phyloP scores from a whole-genome alignment of 2,113 vertebrate species.

The Aldabrachelys gigantea region DNA sequence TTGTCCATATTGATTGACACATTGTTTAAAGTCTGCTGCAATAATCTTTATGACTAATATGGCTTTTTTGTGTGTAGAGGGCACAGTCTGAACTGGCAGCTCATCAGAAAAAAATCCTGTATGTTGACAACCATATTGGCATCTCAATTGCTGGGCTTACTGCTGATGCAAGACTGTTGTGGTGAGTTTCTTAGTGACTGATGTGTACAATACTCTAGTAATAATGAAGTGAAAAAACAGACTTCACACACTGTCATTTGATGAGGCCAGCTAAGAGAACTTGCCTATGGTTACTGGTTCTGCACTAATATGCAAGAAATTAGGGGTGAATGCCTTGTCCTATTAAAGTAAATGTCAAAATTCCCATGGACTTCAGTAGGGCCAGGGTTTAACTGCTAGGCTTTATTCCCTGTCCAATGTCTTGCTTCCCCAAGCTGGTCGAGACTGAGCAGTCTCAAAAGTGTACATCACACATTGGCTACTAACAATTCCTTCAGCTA shows the following conservation, averaged over 20 bases:
- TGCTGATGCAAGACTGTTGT: constrained; percentile 94
- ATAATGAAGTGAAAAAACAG: constrained; percentile 35
- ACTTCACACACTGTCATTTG: constrained; percentile 1
- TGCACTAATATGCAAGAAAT: constrained; percentile 27
- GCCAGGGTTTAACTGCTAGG: constrained; percentile 35
- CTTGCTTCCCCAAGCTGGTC: not conserved
- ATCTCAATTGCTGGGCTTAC: constrained; percentile 98
- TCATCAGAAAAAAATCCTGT: constrained; percentile 98
- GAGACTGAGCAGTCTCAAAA: not conserved
- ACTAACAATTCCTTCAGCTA: not conserved
- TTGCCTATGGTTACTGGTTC: constrained; percentile 10
- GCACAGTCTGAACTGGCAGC: constrained; percentile 98
- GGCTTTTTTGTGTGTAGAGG: constrained; percentile 81
- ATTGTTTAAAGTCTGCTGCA: constrained; percentile 1
- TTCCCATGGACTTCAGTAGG: constrained; percentile 15
- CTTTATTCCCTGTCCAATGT: constrained; percentile 31
- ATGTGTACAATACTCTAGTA: constrained; percentile 32
- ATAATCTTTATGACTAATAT: constrained; percentile 22
- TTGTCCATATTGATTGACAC: constrained; percentile 37
- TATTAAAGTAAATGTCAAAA: not conserved
- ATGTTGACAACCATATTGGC: constrained; percentile 98
- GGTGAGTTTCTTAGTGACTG: constrained; percentile 79
- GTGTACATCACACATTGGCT: not conserved
- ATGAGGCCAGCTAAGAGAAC: constrained; percentile 10
- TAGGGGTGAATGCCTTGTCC: not conserved